A percentile compares a stretch with the other conserved stretches of the same genome.
Conservation (phyloP, 2,797 vertebrate species). For the Microctenopoma lineatum region DNA sequence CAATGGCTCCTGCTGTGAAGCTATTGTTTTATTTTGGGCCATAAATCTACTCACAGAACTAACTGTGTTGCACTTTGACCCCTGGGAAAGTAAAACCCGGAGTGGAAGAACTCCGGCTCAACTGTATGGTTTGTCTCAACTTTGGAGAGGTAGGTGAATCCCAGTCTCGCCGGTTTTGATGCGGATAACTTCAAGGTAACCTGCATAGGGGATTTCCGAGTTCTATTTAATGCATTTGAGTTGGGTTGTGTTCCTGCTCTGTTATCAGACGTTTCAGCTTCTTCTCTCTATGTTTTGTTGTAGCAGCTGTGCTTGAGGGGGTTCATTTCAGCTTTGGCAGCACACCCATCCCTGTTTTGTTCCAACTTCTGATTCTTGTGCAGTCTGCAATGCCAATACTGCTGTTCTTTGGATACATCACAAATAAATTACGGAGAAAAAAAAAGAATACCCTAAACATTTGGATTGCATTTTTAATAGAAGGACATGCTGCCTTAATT, state of each 20-base stretch:
- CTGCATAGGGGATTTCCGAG: constrained; percentile 24
- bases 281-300: constrained; percentile 34
- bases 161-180: constrained; percentile 5
- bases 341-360: constrained; percentile 33
- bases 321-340: constrained; percentile 64
- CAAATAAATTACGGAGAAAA: constrained; percentile 46
- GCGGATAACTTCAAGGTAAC: constrained; percentile 45
- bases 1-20: constrained; percentile 39
- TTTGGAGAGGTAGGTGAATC: constrained; percentile 66
- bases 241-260: constrained; percentile 28
- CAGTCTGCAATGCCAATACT: constrained; percentile 35
- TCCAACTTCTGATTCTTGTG: constrained; percentile 55
- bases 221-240: constrained; percentile 45
- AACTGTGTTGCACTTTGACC: constrained; percentile 27
- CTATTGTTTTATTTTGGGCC: constrained; percentile 42
- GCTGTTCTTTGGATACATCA: constrained; percentile 55
- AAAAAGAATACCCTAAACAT: constrained; percentile 41
- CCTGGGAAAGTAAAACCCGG: constrained; percentile 20
- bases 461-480: constrained; percentile 41
- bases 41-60: constrained; percentile 40
- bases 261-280: constrained; percentile 28
- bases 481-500: constrained; percentile 48
- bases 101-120: constrained; percentile 18
- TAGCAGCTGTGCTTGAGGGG: constrained; percentile 55
- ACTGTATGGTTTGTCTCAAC: constrained; percentile 23